Evolutionary conservation across 1,140 invertebrate species (phyloP).

Genomic region (Ips typographus): DNA sequence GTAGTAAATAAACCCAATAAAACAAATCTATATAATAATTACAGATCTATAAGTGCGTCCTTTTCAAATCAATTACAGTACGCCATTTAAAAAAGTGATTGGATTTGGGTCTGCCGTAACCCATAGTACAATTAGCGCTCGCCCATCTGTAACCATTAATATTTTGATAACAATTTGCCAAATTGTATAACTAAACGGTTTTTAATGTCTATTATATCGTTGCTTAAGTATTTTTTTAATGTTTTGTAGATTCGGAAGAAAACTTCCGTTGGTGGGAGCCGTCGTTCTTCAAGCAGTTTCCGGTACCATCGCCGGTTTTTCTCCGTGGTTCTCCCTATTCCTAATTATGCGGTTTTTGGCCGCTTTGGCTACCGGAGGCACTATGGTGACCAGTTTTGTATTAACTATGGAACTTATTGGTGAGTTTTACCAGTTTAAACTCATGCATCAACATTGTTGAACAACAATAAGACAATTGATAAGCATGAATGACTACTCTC

Average conservation of each 20-base stretch:
- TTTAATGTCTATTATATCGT: too few relatives aligned
- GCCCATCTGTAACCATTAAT: too few relatives aligned
- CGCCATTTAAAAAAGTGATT: too few relatives aligned
- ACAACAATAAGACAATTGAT: neutral
- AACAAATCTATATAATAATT: too few relatives aligned
- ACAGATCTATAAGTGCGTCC: too few relatives aligned
- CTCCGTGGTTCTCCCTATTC: conserved; percentile 69
- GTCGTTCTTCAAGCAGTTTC: conserved; percentile 65
- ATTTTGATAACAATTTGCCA: too few relatives aligned
- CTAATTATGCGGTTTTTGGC: conserved; percentile 68
- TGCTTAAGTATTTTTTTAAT: neutral
- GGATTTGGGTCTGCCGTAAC: too few relatives aligned
- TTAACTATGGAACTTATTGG: conserved; percentile 75
- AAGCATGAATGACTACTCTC: neutral
- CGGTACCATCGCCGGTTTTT: conserved; percentile 65
- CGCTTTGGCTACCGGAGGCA: conserved; percentile 71
- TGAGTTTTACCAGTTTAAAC: conserved; percentile 23
- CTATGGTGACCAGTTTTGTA: conserved; percentile 75
- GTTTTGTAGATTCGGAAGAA: conserved; percentile 66
- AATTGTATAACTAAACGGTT: too few relatives aligned
- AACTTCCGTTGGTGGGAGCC: conserved; percentile 64
- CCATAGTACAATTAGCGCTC: too few relatives aligned
- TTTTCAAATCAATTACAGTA: too few relatives aligned
- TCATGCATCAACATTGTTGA: neutral
- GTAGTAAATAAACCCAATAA: too few relatives aligned